A percentile compares a stretch with the other conserved stretches of the same genome.
Conservation (phyloP, 2,888 invertebrate species). For the Ommatoiulus sabulosus region DNA sequence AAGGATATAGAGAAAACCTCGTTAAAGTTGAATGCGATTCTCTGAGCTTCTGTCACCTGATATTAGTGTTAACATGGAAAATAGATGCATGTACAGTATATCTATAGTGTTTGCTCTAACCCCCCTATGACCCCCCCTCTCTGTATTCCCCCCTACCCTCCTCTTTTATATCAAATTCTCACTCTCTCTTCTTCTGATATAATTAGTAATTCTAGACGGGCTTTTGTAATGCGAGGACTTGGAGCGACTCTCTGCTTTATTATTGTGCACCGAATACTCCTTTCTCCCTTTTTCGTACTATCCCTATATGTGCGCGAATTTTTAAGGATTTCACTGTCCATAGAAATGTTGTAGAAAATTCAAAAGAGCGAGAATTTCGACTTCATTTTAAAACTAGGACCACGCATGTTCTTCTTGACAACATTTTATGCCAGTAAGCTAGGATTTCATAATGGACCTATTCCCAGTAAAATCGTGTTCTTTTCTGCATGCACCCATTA, state of each 20-base stretch:
- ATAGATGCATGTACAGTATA: slow-evolving; percentile 19
- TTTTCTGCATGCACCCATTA: background rate
- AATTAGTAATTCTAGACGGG: slow-evolving; percentile 48
- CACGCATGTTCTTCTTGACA: background rate
- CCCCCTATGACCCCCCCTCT: background rate
- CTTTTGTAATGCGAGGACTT: slow-evolving; percentile 49
- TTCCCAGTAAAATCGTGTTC: background rate
- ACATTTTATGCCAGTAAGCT: background rate
- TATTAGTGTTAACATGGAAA: slow-evolving; percentile 46
- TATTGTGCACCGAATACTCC: background rate
- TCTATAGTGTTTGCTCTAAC: slow-evolving; percentile 28
- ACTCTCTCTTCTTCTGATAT: slow-evolving; percentile 48
- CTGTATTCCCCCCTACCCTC: background rate
- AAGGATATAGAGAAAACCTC: slow-evolving; percentile 51
- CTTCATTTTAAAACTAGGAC: background rate
- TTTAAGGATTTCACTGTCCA: background rate
- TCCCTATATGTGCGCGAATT: background rate
- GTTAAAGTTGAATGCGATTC: slow-evolving; percentile 52
- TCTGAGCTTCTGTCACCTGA: slow-evolving; percentile 49
- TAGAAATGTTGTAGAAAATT: background rate
- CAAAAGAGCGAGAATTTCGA: background rate
- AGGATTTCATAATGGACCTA: background rate
- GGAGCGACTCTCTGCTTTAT: slow-evolving; percentile 38
- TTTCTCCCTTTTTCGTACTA: background rate
- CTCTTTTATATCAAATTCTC: slow-evolving; percentile 40